Evolutionary conservation across 1,140 invertebrate species (phyloP).

Genomic region (Aphelenchoides fujianensis): DNA sequence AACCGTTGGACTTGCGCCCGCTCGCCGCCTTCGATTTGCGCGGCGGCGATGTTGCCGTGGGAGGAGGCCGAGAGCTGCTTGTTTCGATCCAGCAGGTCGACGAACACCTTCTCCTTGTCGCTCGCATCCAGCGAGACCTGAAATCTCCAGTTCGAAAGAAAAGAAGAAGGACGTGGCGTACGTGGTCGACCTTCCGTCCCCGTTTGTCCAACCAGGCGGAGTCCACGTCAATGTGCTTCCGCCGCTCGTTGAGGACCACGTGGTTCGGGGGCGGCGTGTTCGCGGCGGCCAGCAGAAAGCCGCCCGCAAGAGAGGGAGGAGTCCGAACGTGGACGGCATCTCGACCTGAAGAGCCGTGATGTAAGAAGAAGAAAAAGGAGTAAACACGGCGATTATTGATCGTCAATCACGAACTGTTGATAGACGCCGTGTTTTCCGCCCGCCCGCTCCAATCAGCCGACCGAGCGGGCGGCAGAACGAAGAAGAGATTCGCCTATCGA

Average conservation of each 20-base stretch:
- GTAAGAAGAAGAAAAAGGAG: too few species aligned
- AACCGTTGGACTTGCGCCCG: conserved; percentile 60
- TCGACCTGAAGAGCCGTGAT: too few species aligned
- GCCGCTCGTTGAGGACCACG: conserved; percentile 54
- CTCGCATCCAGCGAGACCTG: conserved; percentile 58
- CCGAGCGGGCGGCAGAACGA: too few species aligned
- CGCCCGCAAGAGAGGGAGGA: too few species aligned
- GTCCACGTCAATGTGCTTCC: conserved; percentile 61
- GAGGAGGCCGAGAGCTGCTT: conserved; percentile 55
- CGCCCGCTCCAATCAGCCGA: too few species aligned
- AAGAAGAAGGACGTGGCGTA: conserved; percentile 28
- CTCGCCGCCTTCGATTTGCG: conserved; percentile 54
- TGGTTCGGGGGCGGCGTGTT: conserved; percentile 50
- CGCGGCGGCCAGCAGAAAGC: too few species aligned
- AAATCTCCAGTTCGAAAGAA: conserved; percentile 17
- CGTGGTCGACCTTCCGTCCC: conserved; percentile 49
- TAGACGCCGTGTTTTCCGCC: too few species aligned
- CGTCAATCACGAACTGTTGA: too few species aligned
- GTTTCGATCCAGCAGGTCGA: conserved; percentile 54
- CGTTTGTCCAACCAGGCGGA: conserved; percentile 56
- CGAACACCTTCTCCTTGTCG: conserved; percentile 55
- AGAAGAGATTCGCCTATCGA: too few species aligned
- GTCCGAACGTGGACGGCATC: too few species aligned
- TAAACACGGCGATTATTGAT: too few species aligned
- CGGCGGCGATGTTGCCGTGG: conserved; percentile 58